Evolutionary conservation across 2,888 invertebrate species (phyloP), one percentile per base, ranked within the genome.

Genomic region (Agriotes lineatus): DNA sequence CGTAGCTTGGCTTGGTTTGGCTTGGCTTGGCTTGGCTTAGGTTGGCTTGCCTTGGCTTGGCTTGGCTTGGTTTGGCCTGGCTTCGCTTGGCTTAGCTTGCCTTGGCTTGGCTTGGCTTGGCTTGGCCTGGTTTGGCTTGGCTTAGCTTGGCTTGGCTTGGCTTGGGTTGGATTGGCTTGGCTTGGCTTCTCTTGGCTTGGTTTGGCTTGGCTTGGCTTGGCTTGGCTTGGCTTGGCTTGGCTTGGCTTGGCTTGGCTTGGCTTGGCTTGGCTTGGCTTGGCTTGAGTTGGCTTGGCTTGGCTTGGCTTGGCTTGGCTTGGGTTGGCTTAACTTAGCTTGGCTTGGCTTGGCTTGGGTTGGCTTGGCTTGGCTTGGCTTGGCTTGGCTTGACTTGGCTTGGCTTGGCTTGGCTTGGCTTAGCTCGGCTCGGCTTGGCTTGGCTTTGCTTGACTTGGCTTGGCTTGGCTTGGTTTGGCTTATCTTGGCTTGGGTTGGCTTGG

Each of bases 81-180:
- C 35, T 37, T n/a, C 9, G n/a, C 35, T 37, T n/a, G 35, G n/a
- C 35, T 37, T n/a, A n/a, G n/a, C 35, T 37, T n/a, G 35, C 5
- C 35, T 37, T 25, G 25, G 7, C 35, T 37, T n/a, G 35, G n/a
- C n/a, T 3, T n/a, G 35, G n/a, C 35, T 37, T n/a, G 10, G n/a
- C 35, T 37, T 37, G 35, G n/a, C 35, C n/a, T n/a, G 35, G n/a
- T n/a, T 37, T n/a, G 35, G n/a, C 35, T 37, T n/a, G 35, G n/a
- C 35, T 37, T n/a, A n/a, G n/a, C n/a, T 37, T n/a, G 35, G n/a
- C 35, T 37, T n/a, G 35, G n/a, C 35, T 37, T n/a, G 35, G n/a
- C 35, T 37, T 25, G 25, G 7, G 9, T 37, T n/a, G 35, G n/a
- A 6, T 37, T n/a, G 35, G n/a, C 35, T 37, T n/a, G 35, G n/a